phyloP scores from a whole-genome alignment of 2,888 invertebrate species.

The Pyrrhosoma nymphula region DNA sequence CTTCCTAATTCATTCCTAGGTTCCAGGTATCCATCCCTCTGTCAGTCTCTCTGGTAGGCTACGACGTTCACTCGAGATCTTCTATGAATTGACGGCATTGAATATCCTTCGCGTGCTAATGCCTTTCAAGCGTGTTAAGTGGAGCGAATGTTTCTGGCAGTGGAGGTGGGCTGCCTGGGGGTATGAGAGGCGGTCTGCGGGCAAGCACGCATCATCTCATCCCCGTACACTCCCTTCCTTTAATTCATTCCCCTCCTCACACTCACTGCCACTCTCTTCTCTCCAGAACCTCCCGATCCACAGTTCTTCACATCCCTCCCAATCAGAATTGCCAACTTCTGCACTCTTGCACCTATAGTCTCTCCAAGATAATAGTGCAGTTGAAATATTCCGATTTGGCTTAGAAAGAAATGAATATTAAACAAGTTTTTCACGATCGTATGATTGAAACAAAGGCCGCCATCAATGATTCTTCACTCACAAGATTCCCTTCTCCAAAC shows the following conservation, averaged over 20 bases:
- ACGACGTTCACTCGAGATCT: not conserved
- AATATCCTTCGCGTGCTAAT: not conserved
- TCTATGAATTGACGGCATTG: not conserved
- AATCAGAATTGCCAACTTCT: not conserved
- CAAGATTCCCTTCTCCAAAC: too few species aligned
- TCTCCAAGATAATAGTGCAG: too few species aligned
- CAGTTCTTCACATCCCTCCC: not conserved
- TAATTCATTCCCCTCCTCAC: not conserved
- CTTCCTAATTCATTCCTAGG: too few species aligned
- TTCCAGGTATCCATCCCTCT: too few species aligned
- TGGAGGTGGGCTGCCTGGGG: not conserved
- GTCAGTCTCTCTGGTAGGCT: not conserved
- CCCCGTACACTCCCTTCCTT: not conserved
- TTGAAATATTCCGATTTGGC: too few species aligned
- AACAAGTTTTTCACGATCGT: too few species aligned
- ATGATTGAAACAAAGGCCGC: too few species aligned
- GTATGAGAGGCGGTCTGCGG: not conserved
- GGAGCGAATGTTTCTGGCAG: not conserved
- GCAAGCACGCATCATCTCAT: not conserved
- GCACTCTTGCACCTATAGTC: not conserved
- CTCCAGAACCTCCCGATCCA: not conserved
- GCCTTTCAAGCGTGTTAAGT: not conserved
- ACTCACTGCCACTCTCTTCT: not conserved
- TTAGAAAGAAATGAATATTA: too few species aligned
- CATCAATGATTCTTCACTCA: too few species aligned